Evolutionary conservation across 2,797 vertebrate genomes (phyloP).

Genomic region (Chelidonichthys spinosus): DNA sequence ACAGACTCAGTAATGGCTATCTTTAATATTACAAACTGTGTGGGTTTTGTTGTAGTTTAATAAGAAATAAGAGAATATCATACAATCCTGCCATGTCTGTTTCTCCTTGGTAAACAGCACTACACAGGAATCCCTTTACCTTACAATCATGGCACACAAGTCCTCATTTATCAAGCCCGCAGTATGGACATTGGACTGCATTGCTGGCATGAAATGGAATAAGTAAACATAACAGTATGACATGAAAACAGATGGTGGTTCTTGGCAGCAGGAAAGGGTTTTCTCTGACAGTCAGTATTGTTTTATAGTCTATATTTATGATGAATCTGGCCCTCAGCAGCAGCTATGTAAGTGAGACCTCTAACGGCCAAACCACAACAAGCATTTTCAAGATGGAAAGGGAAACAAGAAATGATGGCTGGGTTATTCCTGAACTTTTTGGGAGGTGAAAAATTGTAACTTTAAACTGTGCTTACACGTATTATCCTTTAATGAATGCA

Average conservation of each 20-base stretch:
- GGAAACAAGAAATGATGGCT: constrained; percentile 31
- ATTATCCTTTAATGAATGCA: neutral
- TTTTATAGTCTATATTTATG: constrained; percentile 46
- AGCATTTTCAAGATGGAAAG: constrained; percentile 24
- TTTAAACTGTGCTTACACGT: neutral
- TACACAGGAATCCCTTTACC: constrained; percentile 23
- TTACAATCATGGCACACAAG: constrained; percentile 5
- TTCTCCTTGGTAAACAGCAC: constrained; percentile 14
- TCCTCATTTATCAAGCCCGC: constrained; percentile 31
- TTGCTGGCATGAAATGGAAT: constrained; percentile 31
- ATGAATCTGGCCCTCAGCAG: constrained; percentile 24
- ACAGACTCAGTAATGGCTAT: no score
- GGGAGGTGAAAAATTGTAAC: constrained; percentile 1
- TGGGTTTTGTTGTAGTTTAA: constrained; percentile 3
- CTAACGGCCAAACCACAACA: constrained; percentile 60
- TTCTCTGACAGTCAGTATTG: constrained; percentile 32
- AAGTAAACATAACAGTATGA: constrained; percentile 52
- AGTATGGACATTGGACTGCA: constrained; percentile 60
- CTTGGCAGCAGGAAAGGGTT: constrained; percentile 45
- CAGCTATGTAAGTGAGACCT: constrained; percentile 62
- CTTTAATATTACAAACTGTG: neutral
- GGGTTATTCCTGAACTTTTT: constrained; percentile 18
- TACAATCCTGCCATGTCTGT: constrained; percentile 12
- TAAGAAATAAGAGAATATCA: constrained; percentile 7
- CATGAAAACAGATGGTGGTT: constrained; percentile 56